A percentile compares a stretch with the other conserved stretches of the same genome.
Evolutionary conservation across 2,797 vertebrate genomes (phyloP).

Genomic region (Pipistrellus kuhlii): DNA sequence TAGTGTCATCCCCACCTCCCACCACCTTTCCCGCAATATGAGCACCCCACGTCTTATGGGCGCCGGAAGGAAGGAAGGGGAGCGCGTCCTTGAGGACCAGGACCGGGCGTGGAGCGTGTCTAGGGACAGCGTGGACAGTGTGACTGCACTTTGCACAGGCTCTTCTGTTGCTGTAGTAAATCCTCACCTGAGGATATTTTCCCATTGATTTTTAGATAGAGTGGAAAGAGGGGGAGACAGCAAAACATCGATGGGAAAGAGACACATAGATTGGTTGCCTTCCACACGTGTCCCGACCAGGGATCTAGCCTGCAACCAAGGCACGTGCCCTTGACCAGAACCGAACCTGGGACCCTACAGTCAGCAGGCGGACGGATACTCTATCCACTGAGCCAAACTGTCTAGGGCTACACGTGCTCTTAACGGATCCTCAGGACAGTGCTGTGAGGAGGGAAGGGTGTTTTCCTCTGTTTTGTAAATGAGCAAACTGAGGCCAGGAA

Average conservation of each 20-base stretch:
- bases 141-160: background rate
- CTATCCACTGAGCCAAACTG: too few species aligned
- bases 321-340: too few species aligned
- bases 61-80: background rate
- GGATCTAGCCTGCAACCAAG: too few species aligned
- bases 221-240: too few species aligned
- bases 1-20: background rate
- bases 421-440: background rate
- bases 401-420: background rate
- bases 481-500: background rate
- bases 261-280: too few species aligned
- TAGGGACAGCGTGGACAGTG: fast-evolving
- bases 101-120: background rate
- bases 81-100: background rate
- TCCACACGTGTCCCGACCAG: too few species aligned
- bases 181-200: too few species aligned
- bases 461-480: background rate
- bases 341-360: too few species aligned
- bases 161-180: background rate
- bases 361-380: too few species aligned
- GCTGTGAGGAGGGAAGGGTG: background rate
- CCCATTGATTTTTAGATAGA: too few species aligned
- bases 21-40: fast-evolving
- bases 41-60: background rate
- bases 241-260: too few species aligned